Evolutionary conservation across 2,113 vertebrate genomes (phyloP).

Genomic region (Zosterops hypoxanthus): DNA sequence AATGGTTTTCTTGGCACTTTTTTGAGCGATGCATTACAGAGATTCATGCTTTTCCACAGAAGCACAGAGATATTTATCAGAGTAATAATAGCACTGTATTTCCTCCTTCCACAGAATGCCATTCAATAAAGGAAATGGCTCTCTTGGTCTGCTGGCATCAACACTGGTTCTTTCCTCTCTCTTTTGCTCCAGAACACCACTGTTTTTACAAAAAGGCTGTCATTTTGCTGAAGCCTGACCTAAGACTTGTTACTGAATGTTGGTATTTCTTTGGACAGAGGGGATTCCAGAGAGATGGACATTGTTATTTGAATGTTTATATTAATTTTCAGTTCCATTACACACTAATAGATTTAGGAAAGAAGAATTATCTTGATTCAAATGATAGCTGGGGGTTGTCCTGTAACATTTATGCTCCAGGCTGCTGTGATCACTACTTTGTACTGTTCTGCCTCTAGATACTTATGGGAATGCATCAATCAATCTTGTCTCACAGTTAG

Average conservation of each 20-base stretch:
- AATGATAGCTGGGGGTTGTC: not conserved
- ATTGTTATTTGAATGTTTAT: not conserved
- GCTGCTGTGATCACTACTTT: not conserved
- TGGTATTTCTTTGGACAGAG: not conserved
- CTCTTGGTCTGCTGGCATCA: not conserved
- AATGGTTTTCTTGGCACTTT: not conserved
- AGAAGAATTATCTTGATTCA: not conserved
- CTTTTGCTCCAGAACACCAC: not conserved
- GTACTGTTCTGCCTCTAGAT: not conserved
- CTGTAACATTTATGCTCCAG: not conserved
- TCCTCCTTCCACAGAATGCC: not conserved
- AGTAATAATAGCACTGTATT: not conserved
- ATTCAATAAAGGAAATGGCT: not conserved
- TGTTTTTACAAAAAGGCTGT: not conserved
- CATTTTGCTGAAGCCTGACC: not conserved
- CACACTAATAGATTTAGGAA: not conserved
- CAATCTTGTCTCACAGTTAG: not conserved
- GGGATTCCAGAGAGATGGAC: not conserved
- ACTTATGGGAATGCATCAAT: not conserved
- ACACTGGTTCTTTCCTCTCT: not conserved
- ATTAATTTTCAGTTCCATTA: not conserved
- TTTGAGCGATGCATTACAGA: not conserved
- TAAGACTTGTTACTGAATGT: not conserved
- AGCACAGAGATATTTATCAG: slow-evolving; percentile 6
- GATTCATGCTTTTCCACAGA: not conserved